These are phyloP conservation scores for Micrasema longulum DNA, from an alignment of 1,140 invertebrate species.

Conservation along the genomic window DNA sequence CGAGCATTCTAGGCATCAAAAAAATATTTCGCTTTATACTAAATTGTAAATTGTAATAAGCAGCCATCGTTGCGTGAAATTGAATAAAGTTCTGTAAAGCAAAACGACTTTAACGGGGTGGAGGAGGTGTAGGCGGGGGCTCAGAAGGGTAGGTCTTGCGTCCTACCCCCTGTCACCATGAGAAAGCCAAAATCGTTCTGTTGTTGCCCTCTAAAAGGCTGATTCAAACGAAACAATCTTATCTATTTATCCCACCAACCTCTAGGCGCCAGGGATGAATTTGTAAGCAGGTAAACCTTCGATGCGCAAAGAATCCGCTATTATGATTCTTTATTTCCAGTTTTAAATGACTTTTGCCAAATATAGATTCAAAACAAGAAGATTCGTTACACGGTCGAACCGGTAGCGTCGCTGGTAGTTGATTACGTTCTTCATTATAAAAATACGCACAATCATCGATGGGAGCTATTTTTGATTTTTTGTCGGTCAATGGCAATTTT, in stretches of 20 bases:
- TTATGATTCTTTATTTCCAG: neutral
- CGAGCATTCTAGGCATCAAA: conserved; percentile 46
- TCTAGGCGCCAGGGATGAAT: conserved; percentile 27
- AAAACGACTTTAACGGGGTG: conserved; percentile 45
- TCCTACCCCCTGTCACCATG: conserved; percentile 50
- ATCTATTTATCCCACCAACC: conserved; percentile 44
- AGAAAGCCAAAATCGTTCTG: conserved; percentile 41
- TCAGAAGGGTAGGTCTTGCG: conserved; percentile 20
- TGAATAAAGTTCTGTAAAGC: conserved; percentile 55
- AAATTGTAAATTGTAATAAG: conserved; percentile 56
- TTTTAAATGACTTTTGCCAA: neutral
- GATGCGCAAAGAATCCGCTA: neutral
- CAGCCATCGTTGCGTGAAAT: conserved; percentile 55
- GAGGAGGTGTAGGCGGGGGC: conserved; percentile 24
- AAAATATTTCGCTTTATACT: conserved; percentile 52
- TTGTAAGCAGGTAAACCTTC: conserved; percentile 7
- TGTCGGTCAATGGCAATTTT: too few relatives aligned
- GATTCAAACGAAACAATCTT: conserved; percentile 50
- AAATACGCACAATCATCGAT: conserved; percentile 11
- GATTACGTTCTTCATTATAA: neutral
- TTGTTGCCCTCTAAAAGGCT: conserved; percentile 41
- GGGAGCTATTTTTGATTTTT: neutral
- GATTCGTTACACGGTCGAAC: neutral
- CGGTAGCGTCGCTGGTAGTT: neutral
- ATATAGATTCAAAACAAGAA: neutral